Percentiles rank a stretch among this genome's conserved stretches.
These are phyloP conservation scores for Lathamus discolor DNA, from an alignment of 2,113 vertebrate genomes.

Conservation along the genomic window DNA sequence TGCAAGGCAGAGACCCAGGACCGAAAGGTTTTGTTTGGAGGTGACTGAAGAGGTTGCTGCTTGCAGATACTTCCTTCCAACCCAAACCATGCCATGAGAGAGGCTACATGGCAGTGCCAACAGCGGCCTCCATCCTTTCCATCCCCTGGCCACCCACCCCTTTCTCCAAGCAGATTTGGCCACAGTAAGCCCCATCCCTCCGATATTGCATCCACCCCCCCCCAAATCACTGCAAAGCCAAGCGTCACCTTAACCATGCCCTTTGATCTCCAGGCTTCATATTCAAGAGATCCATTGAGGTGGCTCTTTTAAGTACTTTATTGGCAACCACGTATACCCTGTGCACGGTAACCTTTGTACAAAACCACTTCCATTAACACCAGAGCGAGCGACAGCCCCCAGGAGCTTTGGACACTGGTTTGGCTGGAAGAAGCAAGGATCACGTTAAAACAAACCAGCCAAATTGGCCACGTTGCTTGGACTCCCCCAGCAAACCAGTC, in stretches of 20 bases:
- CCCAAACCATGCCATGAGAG: neutral
- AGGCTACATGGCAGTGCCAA: too few species aligned
- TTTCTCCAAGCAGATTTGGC: neutral
- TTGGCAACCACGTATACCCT: neutral
- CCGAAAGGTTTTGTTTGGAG: neutral
- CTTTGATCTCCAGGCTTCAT: neutral
- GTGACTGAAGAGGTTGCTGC: neutral
- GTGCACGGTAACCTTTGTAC: neutral
- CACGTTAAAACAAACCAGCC: neutral
- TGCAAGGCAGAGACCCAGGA: neutral
- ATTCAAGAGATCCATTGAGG: neutral
- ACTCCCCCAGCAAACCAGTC: neutral
- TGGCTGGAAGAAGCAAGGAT: neutral
- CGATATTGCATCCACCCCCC: fast-evolving
- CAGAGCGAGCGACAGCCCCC: neutral
- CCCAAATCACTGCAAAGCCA: neutral
- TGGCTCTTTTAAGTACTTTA: neutral
- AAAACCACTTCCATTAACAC: neutral
- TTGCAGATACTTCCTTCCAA: neutral
- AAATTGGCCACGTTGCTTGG: neutral
- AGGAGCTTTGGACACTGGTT: neutral
- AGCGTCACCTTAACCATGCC: fast-evolving
- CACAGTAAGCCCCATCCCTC: fast-evolving
- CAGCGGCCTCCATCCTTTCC: neutral
- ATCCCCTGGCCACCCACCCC: neutral